Base-by-base conservation (phyloP, 2,797 vertebrate genomes). In the Siniperca scherzeri region DNA sequence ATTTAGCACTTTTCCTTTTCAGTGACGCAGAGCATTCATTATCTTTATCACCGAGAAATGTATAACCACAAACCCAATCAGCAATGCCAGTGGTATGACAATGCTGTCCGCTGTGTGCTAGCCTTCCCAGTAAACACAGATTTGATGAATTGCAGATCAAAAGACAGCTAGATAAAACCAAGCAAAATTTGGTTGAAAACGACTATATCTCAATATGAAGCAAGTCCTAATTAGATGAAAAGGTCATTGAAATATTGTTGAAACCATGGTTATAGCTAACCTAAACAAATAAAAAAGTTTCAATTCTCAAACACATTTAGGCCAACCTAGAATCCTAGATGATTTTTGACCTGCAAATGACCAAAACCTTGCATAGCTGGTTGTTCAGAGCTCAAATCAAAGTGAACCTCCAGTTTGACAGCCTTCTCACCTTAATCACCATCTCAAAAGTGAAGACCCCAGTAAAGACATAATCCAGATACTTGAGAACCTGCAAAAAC, bases 361-460 rank as follows among this genome's bases (percentile, higher is more conserved):
- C 13, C n/a, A 66, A 61, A 42, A 53, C 17, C 25, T 56, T 57
- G 53, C 67, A 36, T 19, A 44, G 33, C n/a, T 64, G 30, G 2
- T 65, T 62, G 44, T 56, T 60, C 21, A 60, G 27, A 44, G 69
- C 36, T 68, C 8, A 60, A 59, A 71, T 77, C 22, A 46, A 59
- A 69, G 56, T 42, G 3, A 30, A 22, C 19, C 13, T 30, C 69
- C 9, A 70, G 33, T 59, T 69, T 7, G 6, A 55, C 65, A 30
- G 17, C 17, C 2, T 11, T 33, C 95, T 97, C 92, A 99, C 99
- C 98, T 99, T 99, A 80, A 99, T 99, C 92, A 99, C 98, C 98
- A 99, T 99, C 95, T 99, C 99, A 85, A 99, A 99, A 16, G 99
- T 99, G 88, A 99, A 99, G 86, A 99, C 99, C 1, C 98, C 99